Base-by-base conservation (phyloP, 1,140 invertebrate genomes). In the Magallana angulata region DNA sequence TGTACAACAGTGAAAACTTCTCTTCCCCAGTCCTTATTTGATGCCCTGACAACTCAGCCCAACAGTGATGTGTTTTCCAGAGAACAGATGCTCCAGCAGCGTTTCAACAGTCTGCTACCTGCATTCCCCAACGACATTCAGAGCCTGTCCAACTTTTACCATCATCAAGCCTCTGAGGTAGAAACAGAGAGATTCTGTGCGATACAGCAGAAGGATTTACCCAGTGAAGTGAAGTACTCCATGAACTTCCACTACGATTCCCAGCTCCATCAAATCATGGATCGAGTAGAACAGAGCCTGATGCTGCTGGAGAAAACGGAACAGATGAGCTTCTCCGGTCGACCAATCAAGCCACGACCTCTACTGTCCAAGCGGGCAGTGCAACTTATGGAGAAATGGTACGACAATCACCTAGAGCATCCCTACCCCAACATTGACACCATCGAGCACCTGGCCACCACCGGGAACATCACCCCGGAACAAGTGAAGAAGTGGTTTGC, bases 401-500 rank as follows among this genome's bases (percentile, higher is more conserved):
- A 90, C 58, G 71, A 90, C 0, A 57, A 85, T 12, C 82, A 91
- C 48, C 30, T 88, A 59, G 85, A 90, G 57, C 90, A 91, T 83
- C 90, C 90, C 3, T 91, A 91, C 71, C 90, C 90, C 4, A 90
- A 71, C 36, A 59, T 81, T 60, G 81, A 56, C 6, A 60, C 60
- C 12, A 87, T 85, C 9, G 60, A 88, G 48, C 9, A 82, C 6
- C 57, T 91, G 7, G 84, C 90, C 8, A 60, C 83, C 0, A 48
- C n/a, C 30, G 89, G 89, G 14, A 84, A 82, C 11, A 64, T 91
- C 8, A 85, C 83, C 0, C 36, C 76, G 1, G 87, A 91, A 57
- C 90, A 91, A 76, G 90, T 91, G 12, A 90, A 88, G 68, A 91
- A 91, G 76, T 91, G 90, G 90, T 91, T 91, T 82, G 87, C 90